Percentiles rank a stretch among this genome's conserved stretches.
Conservation (phyloP, 2,888 invertebrate genomes). For the Agapetus fuscipes region DNA sequence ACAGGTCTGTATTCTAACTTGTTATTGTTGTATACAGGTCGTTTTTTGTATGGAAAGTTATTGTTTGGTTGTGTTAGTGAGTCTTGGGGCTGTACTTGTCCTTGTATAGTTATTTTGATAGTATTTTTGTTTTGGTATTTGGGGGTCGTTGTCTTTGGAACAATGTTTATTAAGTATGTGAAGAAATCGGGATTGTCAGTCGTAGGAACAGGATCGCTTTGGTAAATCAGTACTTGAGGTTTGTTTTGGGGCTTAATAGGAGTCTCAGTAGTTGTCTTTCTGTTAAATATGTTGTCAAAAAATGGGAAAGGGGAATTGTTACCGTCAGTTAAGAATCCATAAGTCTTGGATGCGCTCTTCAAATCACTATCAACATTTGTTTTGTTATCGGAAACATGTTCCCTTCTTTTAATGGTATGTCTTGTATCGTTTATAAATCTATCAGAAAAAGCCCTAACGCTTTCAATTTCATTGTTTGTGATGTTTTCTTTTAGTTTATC, state of each 20-base stretch:
- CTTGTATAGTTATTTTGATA: constrained; percentile 28
- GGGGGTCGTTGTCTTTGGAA: constrained; percentile 42
- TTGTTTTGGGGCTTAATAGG: constrained; percentile 13
- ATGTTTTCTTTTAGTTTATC: background rate
- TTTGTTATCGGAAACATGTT: background rate
- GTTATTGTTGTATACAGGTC: constrained; percentile 17
- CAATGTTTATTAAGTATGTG: constrained; percentile 44
- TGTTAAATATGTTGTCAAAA: constrained; percentile 12
- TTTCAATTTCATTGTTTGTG: constrained; percentile 3
- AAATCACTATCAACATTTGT: background rate
- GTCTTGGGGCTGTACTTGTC: constrained; percentile 11
- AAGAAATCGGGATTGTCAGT: constrained; percentile 43
- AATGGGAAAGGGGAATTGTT: constrained; percentile 15
- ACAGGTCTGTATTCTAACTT: constrained; percentile 19
- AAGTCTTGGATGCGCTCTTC: constrained; percentile 14
- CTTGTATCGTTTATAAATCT: no score
- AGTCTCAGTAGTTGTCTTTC: constrained; percentile 10
- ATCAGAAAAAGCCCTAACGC: constrained; percentile 1
- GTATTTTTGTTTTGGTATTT: constrained; percentile 34
- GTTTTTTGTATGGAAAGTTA: constrained; percentile 14
- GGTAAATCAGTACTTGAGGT: constrained; percentile 12
- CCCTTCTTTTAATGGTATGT: no score
- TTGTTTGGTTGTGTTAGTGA: constrained; percentile 15
- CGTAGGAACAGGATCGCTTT: constrained; percentile 7
- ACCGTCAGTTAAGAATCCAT: constrained; percentile 12